Conservation (phyloP, 2,888 invertebrate species). For the Acanthopleura granulata region DNA sequence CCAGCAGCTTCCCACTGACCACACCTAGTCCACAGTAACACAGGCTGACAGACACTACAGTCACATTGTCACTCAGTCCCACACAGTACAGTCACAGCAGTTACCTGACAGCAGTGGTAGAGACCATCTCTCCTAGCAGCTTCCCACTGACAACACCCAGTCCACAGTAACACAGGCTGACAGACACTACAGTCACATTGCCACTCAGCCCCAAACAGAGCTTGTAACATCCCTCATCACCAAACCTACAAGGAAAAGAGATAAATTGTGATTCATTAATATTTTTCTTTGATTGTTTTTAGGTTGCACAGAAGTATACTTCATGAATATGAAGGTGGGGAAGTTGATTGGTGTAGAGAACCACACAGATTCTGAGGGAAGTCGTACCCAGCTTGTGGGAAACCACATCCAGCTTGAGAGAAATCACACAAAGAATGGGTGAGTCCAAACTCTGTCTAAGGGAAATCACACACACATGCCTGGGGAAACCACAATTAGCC, state of each 20-base stretch:
- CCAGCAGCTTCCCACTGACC: constrained; percentile 58
- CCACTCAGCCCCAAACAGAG: constrained; percentile 60
- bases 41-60: constrained; percentile 61
- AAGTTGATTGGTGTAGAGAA: no score
- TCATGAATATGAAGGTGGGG: no score
- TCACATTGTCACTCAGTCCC: constrained; percentile 57
- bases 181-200: constrained; percentile 56
- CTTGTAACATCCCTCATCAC: constrained; percentile 63
- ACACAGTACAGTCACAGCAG: constrained; percentile 36
- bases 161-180: constrained; percentile 67
- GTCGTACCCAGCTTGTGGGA: no score
- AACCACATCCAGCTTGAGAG: no score
- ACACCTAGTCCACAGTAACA: constrained; percentile 64
- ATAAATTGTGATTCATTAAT: neutral
- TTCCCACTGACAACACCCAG: constrained; percentile 59
- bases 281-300: neutral
- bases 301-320: neutral
- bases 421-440: no score
- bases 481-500: no score
- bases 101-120: constrained; percentile 63
- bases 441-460: no score
- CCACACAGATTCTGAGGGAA: no score
- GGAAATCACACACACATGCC: no score
- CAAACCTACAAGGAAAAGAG: constrained; percentile 51
- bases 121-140: constrained; percentile 57